Evolutionary conservation across 2,888 invertebrate species (phyloP), one percentile per base, ranked within the genome.

Genomic region (Molanna angustata): DNA sequence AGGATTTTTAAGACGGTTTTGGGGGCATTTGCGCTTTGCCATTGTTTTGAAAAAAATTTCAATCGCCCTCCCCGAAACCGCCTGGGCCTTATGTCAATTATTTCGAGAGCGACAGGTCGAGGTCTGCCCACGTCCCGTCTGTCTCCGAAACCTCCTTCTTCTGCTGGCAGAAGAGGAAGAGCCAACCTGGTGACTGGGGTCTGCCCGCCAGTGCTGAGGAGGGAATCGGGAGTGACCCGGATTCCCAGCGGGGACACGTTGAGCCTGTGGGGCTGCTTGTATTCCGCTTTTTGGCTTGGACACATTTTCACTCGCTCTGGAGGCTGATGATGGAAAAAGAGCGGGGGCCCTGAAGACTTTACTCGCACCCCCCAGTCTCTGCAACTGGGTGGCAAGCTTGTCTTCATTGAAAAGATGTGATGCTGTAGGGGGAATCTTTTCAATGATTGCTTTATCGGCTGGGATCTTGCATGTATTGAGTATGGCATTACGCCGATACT

Each of bases 361-460:
- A 13, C 14, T 35, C 13, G 14, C 13, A 4, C 35, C 35, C 13
- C 35, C 35, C 35, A 35, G 13, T 13, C 14, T 35, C 35, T 35
- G 35, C 21, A 41, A 14, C 20, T 20, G 21, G 14, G 41, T 3
- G 6, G 41, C 4, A 4, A 41, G 41, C 3, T 11, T 41, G 11
- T 19, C 41, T 21, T 41, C 21, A n/a, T 19, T 20, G n/a, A 41
- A 41, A 11, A 41, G n/a, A 11, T 41, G 41, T n/a, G 18, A 13
- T 11, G 41, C 18, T 3, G 20, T 19, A 2, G 41, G 41, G 11
- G 41, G 41, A 17, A 41, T 41, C n/a, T 19, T 41, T 9, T 4
- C 20, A 3, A 41, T 11, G 2, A 18, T 21, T n/a, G n/a, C 41
- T 41, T 20, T 41, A 4, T 35, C 35, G 9, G 35, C 13, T 4